phyloP scores from a whole-genome alignment of 2,888 invertebrate species.

The Palloptera scutellata region DNA sequence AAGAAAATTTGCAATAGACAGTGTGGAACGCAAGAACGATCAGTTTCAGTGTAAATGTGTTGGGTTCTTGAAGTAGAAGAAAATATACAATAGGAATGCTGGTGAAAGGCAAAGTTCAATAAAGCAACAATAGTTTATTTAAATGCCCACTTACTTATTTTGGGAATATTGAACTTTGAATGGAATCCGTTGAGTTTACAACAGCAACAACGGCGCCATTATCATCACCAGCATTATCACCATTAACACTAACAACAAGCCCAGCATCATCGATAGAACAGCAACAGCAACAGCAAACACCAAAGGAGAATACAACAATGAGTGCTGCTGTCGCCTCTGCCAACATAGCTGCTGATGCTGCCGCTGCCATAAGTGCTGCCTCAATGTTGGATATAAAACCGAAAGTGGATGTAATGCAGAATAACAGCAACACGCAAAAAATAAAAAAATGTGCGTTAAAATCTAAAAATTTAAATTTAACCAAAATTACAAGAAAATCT shows the following conservation, averaged over 20 bases:
- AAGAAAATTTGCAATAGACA: not conserved
- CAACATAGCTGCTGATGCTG: slow-evolving; percentile 50
- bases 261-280: not conserved
- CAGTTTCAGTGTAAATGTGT: too few species aligned
- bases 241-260: slow-evolving; percentile 6
- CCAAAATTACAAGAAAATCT: slow-evolving; percentile 13
- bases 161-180: too few species aligned
- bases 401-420: slow-evolving; percentile 33
- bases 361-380: slow-evolving; percentile 52
- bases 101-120: not conserved
- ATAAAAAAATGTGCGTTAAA: slow-evolving; percentile 47
- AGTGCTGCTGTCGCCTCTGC: slow-evolving; percentile 57
- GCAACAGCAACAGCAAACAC: not conserved
- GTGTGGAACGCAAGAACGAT: too few species aligned
- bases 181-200: not conserved
- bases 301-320: not conserved
- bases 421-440: slow-evolving; percentile 44
- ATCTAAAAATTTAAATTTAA: slow-evolving; percentile 31
- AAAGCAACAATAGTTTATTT: too few species aligned
- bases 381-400: slow-evolving; percentile 52
- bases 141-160: too few species aligned
- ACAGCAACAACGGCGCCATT: slow-evolving; percentile 30
- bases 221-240: slow-evolving; percentile 28
- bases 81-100: not conserved
- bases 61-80: not conserved